Evolutionary conservation across 2,888 invertebrate genomes (phyloP), one percentile per base, ranked within the genome.

Genomic region (Ophraella communa): DNA sequence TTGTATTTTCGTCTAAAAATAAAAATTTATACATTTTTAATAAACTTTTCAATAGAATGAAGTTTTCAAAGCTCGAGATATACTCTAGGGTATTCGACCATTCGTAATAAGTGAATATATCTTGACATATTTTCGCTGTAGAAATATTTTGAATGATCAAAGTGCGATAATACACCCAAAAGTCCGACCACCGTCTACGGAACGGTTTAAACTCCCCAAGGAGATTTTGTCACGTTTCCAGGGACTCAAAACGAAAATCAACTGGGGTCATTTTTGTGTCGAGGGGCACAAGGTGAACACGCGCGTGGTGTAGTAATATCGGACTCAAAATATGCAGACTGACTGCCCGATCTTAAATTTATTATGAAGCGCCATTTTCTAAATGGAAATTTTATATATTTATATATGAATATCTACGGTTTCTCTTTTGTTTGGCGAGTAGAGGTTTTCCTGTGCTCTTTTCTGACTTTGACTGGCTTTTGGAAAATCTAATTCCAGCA

Each of bases 141-240:
- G 68, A 71, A 73, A 74, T 71, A 74, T 71, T 72, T 69, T 65
- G 70, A 73, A 73, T 72, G 69, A 67, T 68, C 69, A 66, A 67
- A 68, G 68, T 70, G 66, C 63, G 55, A 67, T 64, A 57, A 64
- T 51, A 52, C 60, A 57, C 30, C 59, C 63, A 39, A 14, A 52
- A 65, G 61, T 58, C 66, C 45, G 49, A 64, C 59, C 63, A 42
- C 59, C 35, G 60, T 60, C 62, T 35, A 47, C 63, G 60, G 69
- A 69, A 66, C 62, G 66, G 72, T 75, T 77, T 76, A 74, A 77
- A 77, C 75, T 82, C 82, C 82, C 82, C 75, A 77, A 78, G 82
- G 82, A 82, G 81, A 82, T 82, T 82, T 82, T 82, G 81, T 81
- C 82, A 82, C 82, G 81, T 82, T 79, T 80, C 71, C 73, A 73